These are phyloP conservation scores for Podarcis lilfordi DNA, from an alignment of 2,797 vertebrate genomes.

Conservation along the genomic window DNA sequence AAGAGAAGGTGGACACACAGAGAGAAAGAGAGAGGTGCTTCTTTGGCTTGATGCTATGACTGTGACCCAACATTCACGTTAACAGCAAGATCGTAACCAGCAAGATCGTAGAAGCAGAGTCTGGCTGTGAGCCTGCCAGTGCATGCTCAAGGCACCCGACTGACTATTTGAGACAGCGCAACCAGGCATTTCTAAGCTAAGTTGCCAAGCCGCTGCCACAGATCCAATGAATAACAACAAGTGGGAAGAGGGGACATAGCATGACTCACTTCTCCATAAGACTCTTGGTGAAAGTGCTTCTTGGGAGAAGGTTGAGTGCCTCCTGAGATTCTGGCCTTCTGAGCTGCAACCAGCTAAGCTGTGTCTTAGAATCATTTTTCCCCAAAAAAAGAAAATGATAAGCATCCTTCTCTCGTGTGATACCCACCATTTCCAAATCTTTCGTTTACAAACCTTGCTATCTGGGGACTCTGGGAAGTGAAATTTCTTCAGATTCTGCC, in stretches of 20 bases:
- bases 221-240: not conserved
- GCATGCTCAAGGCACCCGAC: not conserved
- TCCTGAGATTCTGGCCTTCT: too few relatives aligned
- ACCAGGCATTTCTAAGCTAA: not conserved
- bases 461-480: not conserved
- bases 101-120: not conserved
- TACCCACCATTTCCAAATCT: not conserved
- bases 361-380: too few relatives aligned
- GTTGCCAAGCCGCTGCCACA: not conserved
- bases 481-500: not conserved
- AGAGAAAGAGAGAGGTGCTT: not conserved
- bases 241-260: not conserved
- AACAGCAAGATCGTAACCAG: not conserved
- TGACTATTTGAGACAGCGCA: not conserved
- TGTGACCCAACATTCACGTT: not conserved
- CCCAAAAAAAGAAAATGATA: too few relatives aligned
- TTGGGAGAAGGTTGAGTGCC: not conserved
- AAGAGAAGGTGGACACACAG: constrained; percentile 9
- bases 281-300: not conserved
- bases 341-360: too few relatives aligned
- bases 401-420: not conserved
- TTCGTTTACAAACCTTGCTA: not conserved
- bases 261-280: not conserved
- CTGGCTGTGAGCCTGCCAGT: not conserved
- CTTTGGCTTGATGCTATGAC: not conserved